Evolutionary conservation across 2,888 invertebrate species (phyloP).

Genomic region (Trichacis sp.): DNA sequence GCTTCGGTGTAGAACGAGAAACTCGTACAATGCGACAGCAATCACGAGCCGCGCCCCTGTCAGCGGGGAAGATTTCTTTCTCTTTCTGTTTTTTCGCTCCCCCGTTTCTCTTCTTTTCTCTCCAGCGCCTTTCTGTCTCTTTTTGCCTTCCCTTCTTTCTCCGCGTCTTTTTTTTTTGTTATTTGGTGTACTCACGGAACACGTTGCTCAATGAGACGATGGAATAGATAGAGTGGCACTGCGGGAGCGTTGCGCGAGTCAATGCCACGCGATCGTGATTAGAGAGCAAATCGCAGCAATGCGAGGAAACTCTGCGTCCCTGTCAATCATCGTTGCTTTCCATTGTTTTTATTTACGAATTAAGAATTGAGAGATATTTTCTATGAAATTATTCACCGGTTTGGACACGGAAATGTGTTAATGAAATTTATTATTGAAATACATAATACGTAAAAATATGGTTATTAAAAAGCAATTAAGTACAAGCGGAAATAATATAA

Average conservation of each 20-base stretch:
- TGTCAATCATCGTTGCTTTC: too few relatives aligned
- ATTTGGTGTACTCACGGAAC: conserved; percentile 44
- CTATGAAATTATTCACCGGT: conserved; percentile 5
- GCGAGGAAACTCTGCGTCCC: too few relatives aligned
- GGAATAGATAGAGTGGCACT: conserved; percentile 23
- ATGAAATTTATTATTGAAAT: too few relatives aligned
- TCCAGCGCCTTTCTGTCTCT: conserved; percentile 8
- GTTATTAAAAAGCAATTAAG: too few relatives aligned
- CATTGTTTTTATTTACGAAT: too few relatives aligned
- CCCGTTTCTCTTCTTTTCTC: conserved; percentile 3
- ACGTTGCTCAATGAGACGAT: conserved; percentile 43
- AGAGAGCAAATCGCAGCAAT: conserved; percentile 21
- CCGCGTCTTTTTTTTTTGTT: conserved; percentile 44
- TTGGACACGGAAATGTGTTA: too few relatives aligned
- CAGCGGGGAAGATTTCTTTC: conserved; percentile 58
- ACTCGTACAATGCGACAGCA: conserved; percentile 67
- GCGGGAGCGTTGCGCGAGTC: conserved; percentile 24
- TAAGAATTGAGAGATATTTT: too few relatives aligned
- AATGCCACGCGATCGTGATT: conserved; percentile 35
- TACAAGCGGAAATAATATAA: too few relatives aligned
- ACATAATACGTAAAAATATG: too few relatives aligned
- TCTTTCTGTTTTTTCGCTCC: conserved; percentile 27
- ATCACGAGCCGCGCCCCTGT: conserved; percentile 67
- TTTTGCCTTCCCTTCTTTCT: conserved; percentile 39
- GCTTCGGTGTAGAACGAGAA: conserved; percentile 54